Evolutionary conservation across 2,113 vertebrate genomes (phyloP).

Genomic region (Otocyon megalotis): DNA sequence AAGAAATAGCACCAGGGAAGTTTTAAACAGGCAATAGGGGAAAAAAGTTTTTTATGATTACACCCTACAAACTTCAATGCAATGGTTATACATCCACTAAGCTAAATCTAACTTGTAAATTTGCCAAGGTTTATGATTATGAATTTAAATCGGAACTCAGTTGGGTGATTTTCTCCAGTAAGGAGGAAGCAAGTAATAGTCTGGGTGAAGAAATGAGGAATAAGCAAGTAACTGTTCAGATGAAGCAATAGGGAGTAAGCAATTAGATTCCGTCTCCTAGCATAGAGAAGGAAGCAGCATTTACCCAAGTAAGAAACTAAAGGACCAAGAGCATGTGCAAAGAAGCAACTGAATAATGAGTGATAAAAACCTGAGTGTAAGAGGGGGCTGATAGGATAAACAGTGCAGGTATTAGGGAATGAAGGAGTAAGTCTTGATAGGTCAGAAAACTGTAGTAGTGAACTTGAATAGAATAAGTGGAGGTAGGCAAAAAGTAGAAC

Average conservation of each 20-base stretch:
- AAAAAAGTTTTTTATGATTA: neutral
- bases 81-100: neutral
- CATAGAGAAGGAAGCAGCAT: neutral
- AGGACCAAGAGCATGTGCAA: neutral
- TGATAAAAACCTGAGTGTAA: neutral
- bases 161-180: neutral
- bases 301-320: neutral
- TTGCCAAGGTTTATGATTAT: neutral
- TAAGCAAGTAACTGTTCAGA: neutral
- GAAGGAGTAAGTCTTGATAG: neutral
- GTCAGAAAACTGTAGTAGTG: neutral
- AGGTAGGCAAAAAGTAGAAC: neutral
- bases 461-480: neutral
- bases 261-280: neutral
- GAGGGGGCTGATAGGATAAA: neutral
- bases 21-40: neutral
- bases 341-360: neutral
- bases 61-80: neutral
- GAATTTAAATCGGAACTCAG: constrained; percentile 31
- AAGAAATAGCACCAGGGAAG: neutral
- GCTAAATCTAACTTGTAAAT: neutral
- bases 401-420: neutral
- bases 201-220: neutral
- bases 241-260: neutral
- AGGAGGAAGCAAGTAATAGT: neutral